Evolutionary conservation across 2,797 vertebrate genomes (phyloP), one percentile per base, ranked within the genome.

Genomic region (Hydrocynus forskahlii): DNA sequence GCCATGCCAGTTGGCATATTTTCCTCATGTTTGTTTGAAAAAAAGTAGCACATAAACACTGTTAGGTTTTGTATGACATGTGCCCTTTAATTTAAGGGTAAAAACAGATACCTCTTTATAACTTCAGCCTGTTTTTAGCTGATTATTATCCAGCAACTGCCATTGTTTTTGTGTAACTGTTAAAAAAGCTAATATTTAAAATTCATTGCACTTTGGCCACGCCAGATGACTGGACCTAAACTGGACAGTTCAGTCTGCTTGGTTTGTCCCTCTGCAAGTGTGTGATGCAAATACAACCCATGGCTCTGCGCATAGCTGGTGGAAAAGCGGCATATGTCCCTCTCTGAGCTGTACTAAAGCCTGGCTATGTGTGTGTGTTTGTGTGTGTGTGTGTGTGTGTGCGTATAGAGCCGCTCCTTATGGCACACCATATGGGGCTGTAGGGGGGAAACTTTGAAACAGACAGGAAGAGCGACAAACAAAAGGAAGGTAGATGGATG

Each of bases 361-460:
- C 50, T 57, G 54, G n/a, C 59, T 70, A 59, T 52, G 48, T 72
- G 48, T 35, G 73, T 77, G 71, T 43, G 64, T 75, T 21, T 52
- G 64, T 35, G 73, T 77, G 71, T 43, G 64, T 75, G 29, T 50
- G 63, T 29, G 72, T 76, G 71, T 40, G 66, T 76, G 38, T 45
- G 60, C 76, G 71, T 69, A 45, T 78, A 48, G 66, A 81, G 79
- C 68, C 62, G 29, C 75, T 76, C 83, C 81, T 78, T 87, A 83
- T 86, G 87, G 76, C 78, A 76, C 80, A 43, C 82, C 87, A 87
- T 86, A 88, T 88, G 84, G 80, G 62, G 68, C 78, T 62, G 78
- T 19, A 71, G 40, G 63, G 59, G 54, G 78, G 57, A 21, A 57
- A 68, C 52, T 76, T 77, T 64, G 72, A 84, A 74, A 78, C 75